Evolutionary conservation across 2,113 vertebrate species (phyloP), one percentile per base, ranked within the genome.

Genomic region (Rynchops niger): DNA sequence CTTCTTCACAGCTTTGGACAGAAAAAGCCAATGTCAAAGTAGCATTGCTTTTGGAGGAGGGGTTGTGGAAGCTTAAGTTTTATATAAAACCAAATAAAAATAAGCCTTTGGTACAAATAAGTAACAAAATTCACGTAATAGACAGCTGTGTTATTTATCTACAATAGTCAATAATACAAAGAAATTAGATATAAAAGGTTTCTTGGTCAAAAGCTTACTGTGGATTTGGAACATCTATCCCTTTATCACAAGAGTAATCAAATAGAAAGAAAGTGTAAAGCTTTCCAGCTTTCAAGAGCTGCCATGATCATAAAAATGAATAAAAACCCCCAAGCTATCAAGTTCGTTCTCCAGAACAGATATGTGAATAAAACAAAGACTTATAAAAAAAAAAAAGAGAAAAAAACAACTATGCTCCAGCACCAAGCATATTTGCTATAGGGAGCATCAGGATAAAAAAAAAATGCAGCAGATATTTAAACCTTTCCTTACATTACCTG

Each of bases 181-280:
- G 66, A 77, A 84, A 79, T 72, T 3, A 65, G 53, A 62, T 88
- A 87, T 22, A 96, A 97, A 98, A 91, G 20, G 43, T 76, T 88
- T 81, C 49, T 91, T 93, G 59, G 85, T 89, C 69, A 73, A 84
- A 96, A 92, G 52, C 66, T 72, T 72, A 84, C 56, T 88, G 62
- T 29, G 74, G 32, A 70, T 87, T 83, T 74, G 58, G 49, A 88
- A 87, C 69, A 82, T 42, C 38, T 36, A 40, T 56, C 27, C 49
- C 49, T 14, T n/a, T 67, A 36, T 63, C 40, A 71, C 38, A 66
- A 47, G 38, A 58, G 25, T 15, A 19, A 87, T 91, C 84, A 80
- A 90, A 84, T 52, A 90, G 27, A 66, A 82, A 90, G 45, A 80
- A 93, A 61, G 14, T 5, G 3, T 76, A 80, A 59, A 95, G 71